Base-by-base conservation (phyloP, 2,113 vertebrate genomes). In the Hiodon tergisus region DNA sequence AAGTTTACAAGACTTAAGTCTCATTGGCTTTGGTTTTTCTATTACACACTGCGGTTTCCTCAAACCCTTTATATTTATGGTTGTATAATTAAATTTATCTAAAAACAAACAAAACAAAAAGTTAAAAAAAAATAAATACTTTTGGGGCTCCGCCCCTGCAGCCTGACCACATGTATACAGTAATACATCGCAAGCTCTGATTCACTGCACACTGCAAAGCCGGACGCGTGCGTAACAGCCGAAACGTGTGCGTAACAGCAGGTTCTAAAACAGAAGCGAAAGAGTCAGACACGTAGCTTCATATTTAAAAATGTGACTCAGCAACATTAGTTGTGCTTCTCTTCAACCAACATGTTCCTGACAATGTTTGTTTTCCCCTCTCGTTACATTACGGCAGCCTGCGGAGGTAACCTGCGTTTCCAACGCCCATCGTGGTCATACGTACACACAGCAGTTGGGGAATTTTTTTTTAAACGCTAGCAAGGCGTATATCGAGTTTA, bases 131-230 rank as follows among this genome's bases (percentile, higher is more conserved):
- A 72, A 78, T 74, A 78, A 71, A 71, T 81, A 77, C 82, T 71
- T 67, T 91, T 92, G 91, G 93, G 94, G 94, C 95, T 93, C 94
- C 94, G 94, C 94, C 94, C 91, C 90, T 90, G 62, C 92, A 90
- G 88, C 85, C 86, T 93, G 88, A 92, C 90, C 93, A 92, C 91
- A 93, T 91, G 93, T 90, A 93, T 94, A 88, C 84, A 95, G 92
- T 90, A 92, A 92, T 92, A 90, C 91, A 93, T 91, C 87, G 88
- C 88, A 86, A 90, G 86, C 86, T 85, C 86, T 86, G 86, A 89
- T 87, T 86, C 89, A 88, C 85, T 89, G 86, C 87, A 90, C 87
- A 89, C 74, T 85, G 86, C 87, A 88, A 91, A 87, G 86, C 31
- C 31, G 31, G 31, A 31, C 31, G 31, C 31, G 31, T 31, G 85